Conservation (phyloP, 2,113 vertebrate genomes). For the Phalacrocorax carbo region DNA sequence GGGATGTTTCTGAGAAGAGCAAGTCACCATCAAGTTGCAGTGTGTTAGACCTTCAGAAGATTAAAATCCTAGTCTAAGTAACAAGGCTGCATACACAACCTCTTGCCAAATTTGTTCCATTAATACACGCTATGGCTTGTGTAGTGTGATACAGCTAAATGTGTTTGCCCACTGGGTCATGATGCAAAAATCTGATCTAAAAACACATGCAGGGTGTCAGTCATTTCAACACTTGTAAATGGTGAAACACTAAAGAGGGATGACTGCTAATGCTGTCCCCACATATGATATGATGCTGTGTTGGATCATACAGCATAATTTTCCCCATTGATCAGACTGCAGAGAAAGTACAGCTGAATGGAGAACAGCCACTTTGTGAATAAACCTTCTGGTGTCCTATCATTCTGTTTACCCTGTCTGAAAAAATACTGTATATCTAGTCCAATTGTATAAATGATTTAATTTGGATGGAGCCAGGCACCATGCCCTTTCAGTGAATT, state of each 20-base stretch:
- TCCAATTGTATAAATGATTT: background rate
- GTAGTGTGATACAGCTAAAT: background rate
- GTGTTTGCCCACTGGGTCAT: background rate
- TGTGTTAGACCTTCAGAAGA: background rate
- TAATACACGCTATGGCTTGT: background rate
- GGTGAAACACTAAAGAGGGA: background rate
- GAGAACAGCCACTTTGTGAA: background rate
- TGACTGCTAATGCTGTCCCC: background rate
- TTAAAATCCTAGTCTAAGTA: background rate
- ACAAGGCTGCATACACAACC: background rate
- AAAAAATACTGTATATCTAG: background rate
- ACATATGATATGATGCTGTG: background rate
- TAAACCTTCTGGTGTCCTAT: background rate
- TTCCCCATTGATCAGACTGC: background rate
- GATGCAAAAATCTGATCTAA: background rate
- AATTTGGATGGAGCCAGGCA: background rate
- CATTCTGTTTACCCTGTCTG: background rate
- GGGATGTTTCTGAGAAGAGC: background rate
- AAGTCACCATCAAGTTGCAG: background rate
- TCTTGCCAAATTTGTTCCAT: background rate
- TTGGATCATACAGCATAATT: background rate
- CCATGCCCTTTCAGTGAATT: background rate
- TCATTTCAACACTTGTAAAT: background rate
- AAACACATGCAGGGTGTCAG: background rate
- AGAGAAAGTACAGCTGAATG: background rate